Percentiles rank a stretch among this genome's conserved stretches.
Conservation (phyloP, 1,140 invertebrate genomes). For the Penaeus indicus region DNA sequence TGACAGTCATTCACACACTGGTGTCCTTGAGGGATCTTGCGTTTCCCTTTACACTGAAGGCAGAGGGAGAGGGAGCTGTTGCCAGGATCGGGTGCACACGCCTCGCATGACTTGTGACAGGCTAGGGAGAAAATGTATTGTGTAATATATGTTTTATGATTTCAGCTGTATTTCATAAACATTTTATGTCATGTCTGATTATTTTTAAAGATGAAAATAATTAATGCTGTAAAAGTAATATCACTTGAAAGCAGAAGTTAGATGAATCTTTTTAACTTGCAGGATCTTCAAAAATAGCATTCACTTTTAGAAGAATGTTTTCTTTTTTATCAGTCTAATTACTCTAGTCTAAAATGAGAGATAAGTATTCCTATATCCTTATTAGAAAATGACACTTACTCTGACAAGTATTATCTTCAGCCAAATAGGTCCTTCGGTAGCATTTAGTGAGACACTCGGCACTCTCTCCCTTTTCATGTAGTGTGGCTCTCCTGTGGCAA, state of each 20-base stretch:
- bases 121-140: slow-evolving; percentile 26
- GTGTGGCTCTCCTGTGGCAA: slow-evolving; percentile 55
- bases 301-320: neutral
- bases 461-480: slow-evolving; percentile 30
- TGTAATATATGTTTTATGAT: neutral
- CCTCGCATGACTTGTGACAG: neutral
- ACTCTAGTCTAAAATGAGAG: too few relatives aligned
- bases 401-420: slow-evolving; percentile 51
- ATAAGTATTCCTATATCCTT: neutral
- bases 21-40: slow-evolving; percentile 24
- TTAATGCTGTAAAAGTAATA: too few relatives aligned
- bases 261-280: too few relatives aligned
- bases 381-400: slow-evolving; percentile 23
- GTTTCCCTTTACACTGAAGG: slow-evolving; percentile 40
- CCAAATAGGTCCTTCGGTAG: slow-evolving; percentile 47
- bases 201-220: neutral
- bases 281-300: too few relatives aligned
- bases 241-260: too few relatives aligned
- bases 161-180: neutral
- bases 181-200: neutral
- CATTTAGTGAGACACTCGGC: slow-evolving; percentile 60
- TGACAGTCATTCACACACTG: slow-evolving; percentile 50
- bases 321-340: neutral
- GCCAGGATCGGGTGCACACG: slow-evolving; percentile 6
- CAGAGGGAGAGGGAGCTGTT: slow-evolving; percentile 35